Conservation (phyloP, 2,797 vertebrate genomes). For the Heteromormyrus szaboi region DNA sequence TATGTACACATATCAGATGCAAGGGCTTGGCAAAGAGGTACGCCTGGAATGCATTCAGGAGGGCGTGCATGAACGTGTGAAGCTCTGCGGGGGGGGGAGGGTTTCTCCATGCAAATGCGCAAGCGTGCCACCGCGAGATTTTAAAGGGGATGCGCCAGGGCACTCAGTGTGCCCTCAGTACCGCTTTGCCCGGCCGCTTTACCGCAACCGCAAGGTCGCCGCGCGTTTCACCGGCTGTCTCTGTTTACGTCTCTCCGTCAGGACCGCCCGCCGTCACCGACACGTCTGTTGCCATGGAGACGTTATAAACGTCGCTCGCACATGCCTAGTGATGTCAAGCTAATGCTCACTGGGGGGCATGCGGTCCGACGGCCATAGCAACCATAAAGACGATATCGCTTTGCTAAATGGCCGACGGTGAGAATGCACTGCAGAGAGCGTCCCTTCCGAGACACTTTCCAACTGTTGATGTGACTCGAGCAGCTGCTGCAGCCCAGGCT, state of each 20-base stretch:
- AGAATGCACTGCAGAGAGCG: background rate
- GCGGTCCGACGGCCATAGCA: background rate
- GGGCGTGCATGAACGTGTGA: background rate
- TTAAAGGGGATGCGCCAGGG: background rate
- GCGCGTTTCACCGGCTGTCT: background rate
- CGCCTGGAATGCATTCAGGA: background rate
- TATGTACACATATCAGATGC: background rate
- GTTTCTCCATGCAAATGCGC: background rate
- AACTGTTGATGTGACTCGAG: slow-evolving; percentile 43
- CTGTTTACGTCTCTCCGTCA: background rate
- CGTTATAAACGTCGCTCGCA: background rate
- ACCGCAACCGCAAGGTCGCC: background rate
- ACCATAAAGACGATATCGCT: background rate
- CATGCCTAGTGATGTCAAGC: background rate
- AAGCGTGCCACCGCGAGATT: background rate
- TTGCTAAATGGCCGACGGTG: background rate
- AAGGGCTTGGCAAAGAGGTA: background rate
- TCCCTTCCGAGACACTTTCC: background rate
- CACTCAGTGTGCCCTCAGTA: background rate
- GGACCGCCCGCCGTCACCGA: background rate
- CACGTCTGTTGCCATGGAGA: background rate
- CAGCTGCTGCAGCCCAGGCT: slow-evolving; percentile 55
- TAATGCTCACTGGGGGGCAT: background rate
- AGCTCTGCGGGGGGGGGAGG: background rate
- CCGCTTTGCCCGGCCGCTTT: background rate